Evolutionary conservation across 35 echinoderm and acorn worm species (phyloP).

Genomic region (Ptychodera flava): DNA sequence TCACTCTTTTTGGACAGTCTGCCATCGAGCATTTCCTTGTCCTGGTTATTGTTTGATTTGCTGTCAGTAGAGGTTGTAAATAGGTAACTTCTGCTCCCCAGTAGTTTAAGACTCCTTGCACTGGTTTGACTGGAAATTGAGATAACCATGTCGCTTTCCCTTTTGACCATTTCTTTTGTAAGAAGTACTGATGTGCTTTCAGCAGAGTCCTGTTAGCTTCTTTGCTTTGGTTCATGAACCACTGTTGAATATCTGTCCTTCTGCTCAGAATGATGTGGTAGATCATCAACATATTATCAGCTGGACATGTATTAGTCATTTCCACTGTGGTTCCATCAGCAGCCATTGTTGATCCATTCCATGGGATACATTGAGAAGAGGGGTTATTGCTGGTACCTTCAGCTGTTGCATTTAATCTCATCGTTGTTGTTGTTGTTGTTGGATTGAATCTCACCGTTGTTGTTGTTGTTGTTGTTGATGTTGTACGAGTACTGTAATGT

Average conservation of each 20-base stretch:
- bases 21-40: not conserved
- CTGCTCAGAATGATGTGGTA: not conserved
- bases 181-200: not conserved
- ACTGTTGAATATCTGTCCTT: not conserved
- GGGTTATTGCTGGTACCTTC: too few relatives aligned
- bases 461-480: too few relatives aligned
- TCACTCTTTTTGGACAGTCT: not conserved
- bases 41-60: not conserved
- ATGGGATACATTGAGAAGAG: not conserved
- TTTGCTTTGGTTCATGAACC: not conserved
- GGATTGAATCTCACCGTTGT: not conserved
- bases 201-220: not conserved
- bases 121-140: not conserved
- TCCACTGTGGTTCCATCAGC: not conserved
- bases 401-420: too few relatives aligned
- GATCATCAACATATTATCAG: not conserved
- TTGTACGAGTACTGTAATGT: too few relatives aligned
- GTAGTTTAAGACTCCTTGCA: not conserved
- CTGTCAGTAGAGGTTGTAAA: not conserved
- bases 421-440: not conserved
- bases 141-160: not conserved
- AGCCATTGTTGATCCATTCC: not conserved
- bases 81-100: not conserved
- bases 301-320: not conserved
- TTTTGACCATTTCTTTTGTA: not conserved